Percentiles rank a stretch among this genome's conserved stretches.
Evolutionary conservation across 2,113 vertebrate species (phyloP).

Genomic region (Felis chaus): DNA sequence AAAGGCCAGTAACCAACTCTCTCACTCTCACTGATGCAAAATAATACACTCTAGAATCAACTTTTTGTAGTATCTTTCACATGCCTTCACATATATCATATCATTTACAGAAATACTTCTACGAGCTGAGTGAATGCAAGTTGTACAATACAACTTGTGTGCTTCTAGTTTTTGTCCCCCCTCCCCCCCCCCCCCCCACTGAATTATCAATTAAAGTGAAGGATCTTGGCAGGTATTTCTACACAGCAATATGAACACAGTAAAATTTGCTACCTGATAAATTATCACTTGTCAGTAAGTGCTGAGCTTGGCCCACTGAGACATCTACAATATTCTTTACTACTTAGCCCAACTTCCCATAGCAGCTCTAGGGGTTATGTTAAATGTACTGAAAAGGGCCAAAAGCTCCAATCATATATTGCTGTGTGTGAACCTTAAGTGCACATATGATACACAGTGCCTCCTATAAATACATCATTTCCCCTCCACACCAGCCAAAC

Average conservation of each 20-base stretch:
- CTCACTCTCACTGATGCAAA: background rate
- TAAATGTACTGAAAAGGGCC: background rate
- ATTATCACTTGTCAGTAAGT: background rate
- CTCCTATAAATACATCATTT: background rate
- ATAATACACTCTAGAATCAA: background rate
- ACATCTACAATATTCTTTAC: constrained; percentile 20
- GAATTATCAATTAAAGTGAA: background rate
- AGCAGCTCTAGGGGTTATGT: constrained; percentile 14
- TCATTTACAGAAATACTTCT: background rate
- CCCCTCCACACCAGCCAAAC: background rate
- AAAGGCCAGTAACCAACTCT: background rate
- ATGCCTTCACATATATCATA: background rate
- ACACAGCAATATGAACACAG: constrained; percentile 10
- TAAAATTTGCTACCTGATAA: constrained; percentile 30
- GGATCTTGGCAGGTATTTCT: background rate
- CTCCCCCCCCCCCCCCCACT: background rate
- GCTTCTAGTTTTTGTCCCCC: constrained; percentile 18
- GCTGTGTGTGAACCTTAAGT: background rate
- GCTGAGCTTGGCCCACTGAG: background rate
- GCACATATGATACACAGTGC: background rate
- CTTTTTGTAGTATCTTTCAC: background rate
- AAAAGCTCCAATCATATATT: constrained; percentile 13
- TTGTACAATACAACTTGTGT: background rate
- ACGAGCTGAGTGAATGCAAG: background rate
- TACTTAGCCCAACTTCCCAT: background rate